A percentile compares a stretch with the other conserved stretches of the same genome.
These are phyloP conservation scores for Chrysodeixis includens DNA, from an alignment of 2,888 invertebrate species.

Conservation along the genomic window DNA sequence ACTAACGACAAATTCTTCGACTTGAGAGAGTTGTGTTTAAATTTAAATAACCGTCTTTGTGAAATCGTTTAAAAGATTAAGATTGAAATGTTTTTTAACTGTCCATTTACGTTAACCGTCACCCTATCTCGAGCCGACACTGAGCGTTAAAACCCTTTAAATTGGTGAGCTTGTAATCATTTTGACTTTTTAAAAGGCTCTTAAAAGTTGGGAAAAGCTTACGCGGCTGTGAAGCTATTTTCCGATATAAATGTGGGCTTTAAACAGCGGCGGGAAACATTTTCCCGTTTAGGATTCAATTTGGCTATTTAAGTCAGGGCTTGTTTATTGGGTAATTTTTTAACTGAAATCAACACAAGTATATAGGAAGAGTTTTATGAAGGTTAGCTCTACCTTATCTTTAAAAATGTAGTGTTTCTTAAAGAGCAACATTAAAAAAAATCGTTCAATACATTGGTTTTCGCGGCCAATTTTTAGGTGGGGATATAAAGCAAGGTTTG, in stretches of 20 bases:
- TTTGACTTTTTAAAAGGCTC: conserved; percentile 27
- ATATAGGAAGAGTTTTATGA: too few relatives aligned
- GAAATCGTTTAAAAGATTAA: neutral
- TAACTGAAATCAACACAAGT: too few relatives aligned
- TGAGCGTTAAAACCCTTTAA: conserved; percentile 14
- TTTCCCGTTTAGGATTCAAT: conserved; percentile 56
- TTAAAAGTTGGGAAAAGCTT: conserved; percentile 34
- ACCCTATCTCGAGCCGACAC: conserved; percentile 13
- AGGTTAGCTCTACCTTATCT: too few relatives aligned
- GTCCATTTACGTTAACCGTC: conserved; percentile 2
- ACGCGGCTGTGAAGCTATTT: conserved; percentile 15
- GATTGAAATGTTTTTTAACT: neutral
- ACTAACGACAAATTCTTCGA: too few relatives aligned
- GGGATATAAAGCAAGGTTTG: too few relatives aligned
- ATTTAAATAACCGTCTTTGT: neutral
- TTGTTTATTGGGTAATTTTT: conserved; percentile 59
- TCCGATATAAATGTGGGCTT: conserved; percentile 2
- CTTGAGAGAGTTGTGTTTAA: too few relatives aligned
- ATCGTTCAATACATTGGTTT: too few relatives aligned
- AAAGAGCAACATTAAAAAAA: too few relatives aligned
- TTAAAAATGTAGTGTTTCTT: too few relatives aligned
- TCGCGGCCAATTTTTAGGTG: too few relatives aligned
- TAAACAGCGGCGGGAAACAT: neutral
- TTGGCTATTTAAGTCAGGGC: conserved; percentile 65
- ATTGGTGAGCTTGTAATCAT: conserved; percentile 18